phyloP scores from a whole-genome alignment of 2,888 invertebrate genomes.

The Unio pictorum region DNA sequence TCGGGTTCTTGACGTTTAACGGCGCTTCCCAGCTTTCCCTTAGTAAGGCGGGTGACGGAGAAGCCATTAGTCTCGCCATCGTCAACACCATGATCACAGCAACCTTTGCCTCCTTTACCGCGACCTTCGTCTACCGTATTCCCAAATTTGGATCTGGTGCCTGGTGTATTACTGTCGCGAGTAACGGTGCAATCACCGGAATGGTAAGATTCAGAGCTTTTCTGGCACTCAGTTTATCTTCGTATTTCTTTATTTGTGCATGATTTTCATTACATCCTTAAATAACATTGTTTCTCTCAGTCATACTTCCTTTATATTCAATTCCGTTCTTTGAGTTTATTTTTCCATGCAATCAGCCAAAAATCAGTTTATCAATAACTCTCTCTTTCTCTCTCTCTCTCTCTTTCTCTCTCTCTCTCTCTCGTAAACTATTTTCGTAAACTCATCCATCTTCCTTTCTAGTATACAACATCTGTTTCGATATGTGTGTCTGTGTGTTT shows the following conservation, averaged over 20 bases:
- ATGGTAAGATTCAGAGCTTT: slow-evolving; percentile 53
- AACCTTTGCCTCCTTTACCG: slow-evolving; percentile 71
- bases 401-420: too few species aligned
- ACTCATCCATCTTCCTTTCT: too few species aligned
- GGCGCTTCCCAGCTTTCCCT: slow-evolving; percentile 73
- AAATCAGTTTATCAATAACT: too few species aligned
- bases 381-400: too few species aligned
- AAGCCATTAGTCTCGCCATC: slow-evolving; percentile 69
- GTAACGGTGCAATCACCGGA: slow-evolving; percentile 74
- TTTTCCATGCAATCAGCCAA: too few species aligned
- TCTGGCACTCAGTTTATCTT: not conserved
- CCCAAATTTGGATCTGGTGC: slow-evolving; percentile 18
- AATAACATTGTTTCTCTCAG: too few species aligned
- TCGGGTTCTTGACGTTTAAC: slow-evolving; percentile 75
- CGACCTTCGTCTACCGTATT: slow-evolving; percentile 60
- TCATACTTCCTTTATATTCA: too few species aligned
- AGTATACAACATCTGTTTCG: too few species aligned
- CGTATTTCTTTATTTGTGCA: not conserved
- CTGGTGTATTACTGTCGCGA: slow-evolving; percentile 72
- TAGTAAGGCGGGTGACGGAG: slow-evolving; percentile 70
- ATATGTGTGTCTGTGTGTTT: too few species aligned
- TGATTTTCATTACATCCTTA: too few species aligned
- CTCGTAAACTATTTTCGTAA: too few species aligned
- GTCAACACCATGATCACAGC: slow-evolving; percentile 74
- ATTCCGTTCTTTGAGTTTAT: too few species aligned